Evolutionary conservation across 2,797 vertebrate species (phyloP).

Genomic region (Crocidura indochinensis): DNA sequence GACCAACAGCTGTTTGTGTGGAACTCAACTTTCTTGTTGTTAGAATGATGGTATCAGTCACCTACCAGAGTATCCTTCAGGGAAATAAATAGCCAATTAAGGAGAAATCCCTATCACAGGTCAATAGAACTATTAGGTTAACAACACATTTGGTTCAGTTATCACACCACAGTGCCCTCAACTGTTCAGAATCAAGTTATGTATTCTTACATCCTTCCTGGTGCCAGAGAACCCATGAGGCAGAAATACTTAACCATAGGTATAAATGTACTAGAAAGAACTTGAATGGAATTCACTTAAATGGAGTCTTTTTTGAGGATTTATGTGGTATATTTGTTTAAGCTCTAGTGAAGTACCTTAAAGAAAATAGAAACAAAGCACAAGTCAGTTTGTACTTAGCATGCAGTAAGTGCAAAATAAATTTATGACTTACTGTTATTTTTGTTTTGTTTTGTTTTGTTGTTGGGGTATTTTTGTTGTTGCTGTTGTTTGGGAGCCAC

Average conservation of each 20-base stretch:
- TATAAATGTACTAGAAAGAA: neutral
- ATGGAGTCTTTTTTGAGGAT: neutral
- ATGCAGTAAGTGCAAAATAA: neutral
- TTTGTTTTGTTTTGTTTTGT: no score
- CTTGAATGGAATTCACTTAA: neutral
- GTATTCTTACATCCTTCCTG: neutral
- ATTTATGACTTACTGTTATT: neutral
- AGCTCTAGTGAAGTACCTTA: neutral
- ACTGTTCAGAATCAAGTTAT: neutral
- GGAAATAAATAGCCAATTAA: neutral
- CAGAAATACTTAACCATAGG: neutral
- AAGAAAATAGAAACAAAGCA: neutral
- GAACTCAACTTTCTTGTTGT: no score
- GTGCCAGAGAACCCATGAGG: neutral
- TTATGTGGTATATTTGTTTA: neutral
- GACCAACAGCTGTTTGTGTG: no score
- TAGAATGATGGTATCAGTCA: neutral
- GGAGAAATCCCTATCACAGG: neutral
- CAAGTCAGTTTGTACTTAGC: rapidly evolving
- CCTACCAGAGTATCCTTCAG: conserved; percentile 37
- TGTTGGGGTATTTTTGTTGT: no score
- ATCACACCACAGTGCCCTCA: neutral
- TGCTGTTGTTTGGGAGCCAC: no score
- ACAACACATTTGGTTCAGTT: neutral
- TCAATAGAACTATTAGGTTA: conserved; percentile 38